Conservation (phyloP, 2,113 vertebrate genomes). For the Marcusenius ussheri region DNA sequence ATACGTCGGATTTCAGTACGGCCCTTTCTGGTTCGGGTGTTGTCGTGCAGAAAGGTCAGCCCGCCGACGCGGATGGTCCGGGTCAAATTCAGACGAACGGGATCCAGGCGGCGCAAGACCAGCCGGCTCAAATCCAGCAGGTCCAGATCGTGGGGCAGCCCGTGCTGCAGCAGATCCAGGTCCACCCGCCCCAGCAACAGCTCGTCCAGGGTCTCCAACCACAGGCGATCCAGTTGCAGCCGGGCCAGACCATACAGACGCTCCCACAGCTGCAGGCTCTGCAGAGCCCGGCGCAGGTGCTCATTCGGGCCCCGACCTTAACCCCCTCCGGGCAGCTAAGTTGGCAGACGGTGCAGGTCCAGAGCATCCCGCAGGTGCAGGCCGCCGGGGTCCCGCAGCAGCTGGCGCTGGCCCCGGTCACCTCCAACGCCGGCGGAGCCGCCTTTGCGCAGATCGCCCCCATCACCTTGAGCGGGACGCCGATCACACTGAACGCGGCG, state of each 20-base stretch:
- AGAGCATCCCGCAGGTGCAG: slow-evolving; percentile 82
- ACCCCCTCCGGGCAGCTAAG: slow-evolving; percentile 92
- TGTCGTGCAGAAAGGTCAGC: slow-evolving; percentile 65
- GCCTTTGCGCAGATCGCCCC: slow-evolving; percentile 80
- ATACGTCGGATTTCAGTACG: slow-evolving; percentile 52
- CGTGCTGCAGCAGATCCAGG: slow-evolving; percentile 88
- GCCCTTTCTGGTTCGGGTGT: slow-evolving; percentile 61
- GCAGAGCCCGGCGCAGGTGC: slow-evolving; percentile 87
- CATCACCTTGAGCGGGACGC: slow-evolving; percentile 82
- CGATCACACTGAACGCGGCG: slow-evolving; percentile 87
- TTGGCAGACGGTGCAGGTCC: slow-evolving; percentile 96
- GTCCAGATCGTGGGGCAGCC: slow-evolving; percentile 91
- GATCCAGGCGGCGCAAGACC: slow-evolving; percentile 73
- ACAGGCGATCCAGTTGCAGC: slow-evolving; percentile 83
- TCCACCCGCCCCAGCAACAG: slow-evolving; percentile 80
- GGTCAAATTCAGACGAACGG: slow-evolving; percentile 81
- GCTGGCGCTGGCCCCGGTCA: slow-evolving; percentile 84
- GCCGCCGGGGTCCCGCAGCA: slow-evolving; percentile 86
- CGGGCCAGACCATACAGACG: slow-evolving; percentile 66
- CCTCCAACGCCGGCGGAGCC: slow-evolving; percentile 63
- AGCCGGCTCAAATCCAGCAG: slow-evolving; percentile 79
- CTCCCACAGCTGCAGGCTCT: slow-evolving; percentile 79
- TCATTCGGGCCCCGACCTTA: slow-evolving; percentile 91
- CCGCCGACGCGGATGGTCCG: slow-evolving; percentile 66
- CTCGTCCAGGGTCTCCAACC: slow-evolving; percentile 74